Evolutionary conservation across 2,797 vertebrate species (phyloP).

Genomic region (Streptopelia turtur): DNA sequence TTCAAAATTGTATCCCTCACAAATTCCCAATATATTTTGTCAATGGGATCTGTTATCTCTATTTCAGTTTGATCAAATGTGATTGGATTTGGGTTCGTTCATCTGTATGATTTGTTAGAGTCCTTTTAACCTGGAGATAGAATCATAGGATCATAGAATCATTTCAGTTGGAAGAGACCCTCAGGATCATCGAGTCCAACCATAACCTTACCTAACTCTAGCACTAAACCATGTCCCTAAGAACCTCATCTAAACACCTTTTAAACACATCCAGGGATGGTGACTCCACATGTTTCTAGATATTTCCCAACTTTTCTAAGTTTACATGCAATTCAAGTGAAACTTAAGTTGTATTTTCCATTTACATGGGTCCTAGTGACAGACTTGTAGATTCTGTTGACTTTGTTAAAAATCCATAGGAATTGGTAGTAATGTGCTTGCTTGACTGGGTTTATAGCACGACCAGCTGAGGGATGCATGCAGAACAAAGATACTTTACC

Average conservation of each 20-base stretch:
- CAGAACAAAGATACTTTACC: background rate
- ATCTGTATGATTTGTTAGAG: background rate
- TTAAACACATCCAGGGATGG: too few species aligned
- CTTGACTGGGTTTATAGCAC: background rate
- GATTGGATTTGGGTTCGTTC: background rate
- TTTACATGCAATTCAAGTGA: background rate
- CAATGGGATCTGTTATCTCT: background rate
- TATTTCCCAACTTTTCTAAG: background rate
- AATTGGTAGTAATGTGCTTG: background rate
- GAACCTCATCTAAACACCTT: too few species aligned
- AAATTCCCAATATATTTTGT: background rate
- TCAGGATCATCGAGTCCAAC: too few species aligned
- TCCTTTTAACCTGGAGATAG: background rate
- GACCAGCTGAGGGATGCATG: background rate
- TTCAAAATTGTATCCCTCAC: background rate
- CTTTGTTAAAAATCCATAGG: background rate
- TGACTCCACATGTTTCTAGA: background rate
- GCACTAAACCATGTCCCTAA: too few species aligned
- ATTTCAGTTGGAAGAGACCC: too few species aligned
- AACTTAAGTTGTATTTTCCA: background rate
- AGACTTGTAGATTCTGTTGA: background rate
- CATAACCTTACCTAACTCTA: too few species aligned
- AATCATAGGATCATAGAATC: too few species aligned
- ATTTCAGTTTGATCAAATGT: background rate
- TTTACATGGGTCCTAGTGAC: background rate